A percentile compares a stretch with the other conserved stretches of the same genome.
phyloP scores from a whole-genome alignment of 2,113 vertebrate species.

The Halichoerus grypus region DNA sequence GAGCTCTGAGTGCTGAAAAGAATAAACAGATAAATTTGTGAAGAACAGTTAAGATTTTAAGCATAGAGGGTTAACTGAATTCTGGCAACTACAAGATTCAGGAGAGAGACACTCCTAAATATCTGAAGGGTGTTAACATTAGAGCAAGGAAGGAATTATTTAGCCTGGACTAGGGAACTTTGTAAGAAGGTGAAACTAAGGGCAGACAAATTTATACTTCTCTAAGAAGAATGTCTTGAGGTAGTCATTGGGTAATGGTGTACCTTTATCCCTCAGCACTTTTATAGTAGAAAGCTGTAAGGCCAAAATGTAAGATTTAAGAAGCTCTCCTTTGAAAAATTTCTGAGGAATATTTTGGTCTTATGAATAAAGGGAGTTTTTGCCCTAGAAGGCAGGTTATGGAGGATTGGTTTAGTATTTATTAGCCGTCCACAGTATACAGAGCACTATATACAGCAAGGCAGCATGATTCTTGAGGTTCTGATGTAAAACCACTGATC shows the following conservation, averaged over 20 bases:
- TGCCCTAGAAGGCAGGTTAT: background rate
- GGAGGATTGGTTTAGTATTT: background rate
- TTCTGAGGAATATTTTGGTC: conserved; percentile 42
- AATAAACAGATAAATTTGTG: background rate
- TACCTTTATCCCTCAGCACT: background rate
- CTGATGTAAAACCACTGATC: conserved; percentile 15
- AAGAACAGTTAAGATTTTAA: conserved; percentile 38
- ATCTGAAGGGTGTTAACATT: conserved; percentile 27
- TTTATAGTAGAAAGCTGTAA: conserved; percentile 3
- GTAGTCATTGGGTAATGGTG: background rate
- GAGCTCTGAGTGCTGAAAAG: background rate
- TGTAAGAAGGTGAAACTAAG: conserved; percentile 53
- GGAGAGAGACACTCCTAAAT: conserved; percentile 6
- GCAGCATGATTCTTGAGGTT: background rate
- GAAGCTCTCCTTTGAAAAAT: background rate
- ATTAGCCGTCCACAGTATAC: background rate
- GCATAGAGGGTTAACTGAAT: background rate
- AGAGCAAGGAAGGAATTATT: conserved; percentile 37
- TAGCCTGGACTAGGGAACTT: conserved; percentile 24
- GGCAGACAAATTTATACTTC: conserved; percentile 46
- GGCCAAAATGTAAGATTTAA: conserved; percentile 26
- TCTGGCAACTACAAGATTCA: background rate
- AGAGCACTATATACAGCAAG: background rate
- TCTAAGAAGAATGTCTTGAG: conserved; percentile 19
- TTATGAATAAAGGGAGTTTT: conserved; percentile 17